Percentiles rank a stretch among this genome's conserved stretches.
These are phyloP conservation scores for Microctenopoma steveboyesi DNA, from an alignment of 2,797 vertebrate genomes.

Conservation along the genomic window DNA sequence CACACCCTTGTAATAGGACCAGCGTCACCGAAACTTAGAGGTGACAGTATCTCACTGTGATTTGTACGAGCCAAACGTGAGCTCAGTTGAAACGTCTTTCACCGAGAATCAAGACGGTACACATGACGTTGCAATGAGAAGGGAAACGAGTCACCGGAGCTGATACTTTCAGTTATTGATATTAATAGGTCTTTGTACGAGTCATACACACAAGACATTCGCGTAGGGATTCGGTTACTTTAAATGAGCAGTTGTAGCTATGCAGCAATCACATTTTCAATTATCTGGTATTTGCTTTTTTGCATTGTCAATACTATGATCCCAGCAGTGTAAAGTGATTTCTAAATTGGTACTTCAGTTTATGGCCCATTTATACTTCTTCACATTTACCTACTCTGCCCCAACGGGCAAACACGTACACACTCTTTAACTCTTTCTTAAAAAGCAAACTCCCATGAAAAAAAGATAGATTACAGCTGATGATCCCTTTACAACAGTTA, in stretches of 20 bases:
- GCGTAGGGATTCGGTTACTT: slow-evolving; percentile 18
- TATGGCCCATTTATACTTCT: slow-evolving; percentile 5
- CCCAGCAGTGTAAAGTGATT: not conserved
- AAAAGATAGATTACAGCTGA: slow-evolving; percentile 44
- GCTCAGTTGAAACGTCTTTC: slow-evolving; percentile 51
- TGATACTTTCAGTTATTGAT: slow-evolving; percentile 30
- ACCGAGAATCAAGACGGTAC: slow-evolving; percentile 22
- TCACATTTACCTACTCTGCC: not conserved
- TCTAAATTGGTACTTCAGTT: not conserved
- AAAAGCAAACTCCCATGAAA: slow-evolving; percentile 30
- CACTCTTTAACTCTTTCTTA: slow-evolving; percentile 13
- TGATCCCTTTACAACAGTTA: too few species aligned
- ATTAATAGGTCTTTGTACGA: slow-evolving; percentile 15
- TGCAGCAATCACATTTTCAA: slow-evolving; percentile 48
- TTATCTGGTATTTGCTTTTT: slow-evolving; percentile 12
- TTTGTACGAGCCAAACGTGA: slow-evolving; percentile 56
- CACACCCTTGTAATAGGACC: slow-evolving; percentile 63
- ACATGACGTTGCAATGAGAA: slow-evolving; percentile 47
- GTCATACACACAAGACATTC: not conserved
- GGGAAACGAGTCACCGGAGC: slow-evolving; percentile 29
- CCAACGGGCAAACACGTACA: not conserved
- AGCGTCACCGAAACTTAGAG: slow-evolving; percentile 64
- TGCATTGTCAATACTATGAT: slow-evolving; percentile 9
- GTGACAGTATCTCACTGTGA: slow-evolving; percentile 66
- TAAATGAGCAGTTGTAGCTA: slow-evolving; percentile 25